Percentiles rank a stretch among this genome's conserved stretches.
Evolutionary conservation across 2,888 invertebrate genomes (phyloP).

Genomic region (Beris morrisii): DNA sequence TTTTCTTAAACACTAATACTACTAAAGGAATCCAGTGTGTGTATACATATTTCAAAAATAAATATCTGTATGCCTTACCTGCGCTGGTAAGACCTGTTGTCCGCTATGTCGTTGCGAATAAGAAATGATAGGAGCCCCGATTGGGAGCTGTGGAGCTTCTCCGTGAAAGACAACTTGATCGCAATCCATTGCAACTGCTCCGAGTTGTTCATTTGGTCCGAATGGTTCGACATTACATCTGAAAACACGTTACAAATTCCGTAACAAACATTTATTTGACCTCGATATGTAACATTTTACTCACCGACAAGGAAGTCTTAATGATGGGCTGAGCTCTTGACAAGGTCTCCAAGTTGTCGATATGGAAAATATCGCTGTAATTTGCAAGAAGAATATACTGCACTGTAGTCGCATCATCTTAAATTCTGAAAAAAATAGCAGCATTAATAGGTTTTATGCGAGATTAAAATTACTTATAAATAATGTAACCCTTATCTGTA

Average conservation of each 20-base stretch:
- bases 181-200: slow-evolving; percentile 74
- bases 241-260: slow-evolving; percentile 9
- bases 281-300: slow-evolving; percentile 37
- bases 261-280: background rate
- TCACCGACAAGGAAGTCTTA: slow-evolving; percentile 73
- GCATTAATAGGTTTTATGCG: too few species aligned
- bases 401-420: slow-evolving; percentile 34
- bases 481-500: too few species aligned
- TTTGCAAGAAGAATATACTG: slow-evolving; percentile 41
- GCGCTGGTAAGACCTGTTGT: slow-evolving; percentile 77
- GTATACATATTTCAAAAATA: background rate
- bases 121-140: slow-evolving; percentile 76
- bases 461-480: too few species aligned
- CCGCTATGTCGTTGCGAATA: slow-evolving; percentile 80
- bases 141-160: slow-evolving; percentile 75
- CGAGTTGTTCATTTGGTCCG: slow-evolving; percentile 58
- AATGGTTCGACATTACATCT: slow-evolving; percentile 60
- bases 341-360: slow-evolving; percentile 68
- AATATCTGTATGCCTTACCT: slow-evolving; percentile 57
- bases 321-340: slow-evolving; percentile 72
- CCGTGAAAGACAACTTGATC: slow-evolving; percentile 79
- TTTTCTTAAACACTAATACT: too few species aligned
- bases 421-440: slow-evolving; percentile 25
- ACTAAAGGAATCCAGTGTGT: too few species aligned
- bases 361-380: slow-evolving; percentile 48